Percentiles rank a stretch among this genome's conserved stretches.
Evolutionary conservation across 2,888 invertebrate species (phyloP).

Genomic region (Euclidia mi): DNA sequence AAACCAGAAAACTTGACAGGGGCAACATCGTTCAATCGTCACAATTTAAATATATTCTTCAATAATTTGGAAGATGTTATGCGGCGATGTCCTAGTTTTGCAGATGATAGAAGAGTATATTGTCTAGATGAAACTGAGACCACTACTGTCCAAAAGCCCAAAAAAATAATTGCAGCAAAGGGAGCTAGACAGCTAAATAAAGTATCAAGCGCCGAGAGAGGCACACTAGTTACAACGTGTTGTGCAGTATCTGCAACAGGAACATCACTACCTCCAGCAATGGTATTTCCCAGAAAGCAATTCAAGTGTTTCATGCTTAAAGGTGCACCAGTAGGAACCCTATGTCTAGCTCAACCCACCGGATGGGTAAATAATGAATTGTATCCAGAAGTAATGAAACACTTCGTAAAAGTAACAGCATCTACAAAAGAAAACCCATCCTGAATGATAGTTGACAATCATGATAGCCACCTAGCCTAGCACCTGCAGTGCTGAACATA

Average conservation of each 20-base stretch:
- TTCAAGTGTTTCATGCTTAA: neutral
- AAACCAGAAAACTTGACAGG: constrained; percentile 7
- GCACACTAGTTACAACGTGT: constrained; percentile 5
- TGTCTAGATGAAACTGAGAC: constrained; percentile 3
- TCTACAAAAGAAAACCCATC: constrained; percentile 1
- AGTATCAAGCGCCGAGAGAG: neutral
- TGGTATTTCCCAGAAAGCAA: neutral
- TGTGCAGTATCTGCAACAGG: neutral
- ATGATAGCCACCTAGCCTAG: constrained; percentile 4
- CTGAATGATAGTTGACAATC: constrained; percentile 3
- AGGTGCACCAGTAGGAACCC: neutral
- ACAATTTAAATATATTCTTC: constrained; percentile 14
- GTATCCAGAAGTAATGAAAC: constrained; percentile 4
- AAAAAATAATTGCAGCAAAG: constrained; percentile 14
- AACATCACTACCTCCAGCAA: constrained; percentile 1
- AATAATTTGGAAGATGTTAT: neutral
- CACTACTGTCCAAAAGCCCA: constrained; percentile 17
- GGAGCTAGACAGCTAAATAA: constrained; percentile 9
- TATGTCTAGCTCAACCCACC: neutral
- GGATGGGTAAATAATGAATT: constrained; percentile 6
- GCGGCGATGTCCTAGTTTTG: neutral
- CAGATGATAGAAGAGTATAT: neutral
- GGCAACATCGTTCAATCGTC: constrained; percentile 19
- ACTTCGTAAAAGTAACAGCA: constrained; percentile 3
- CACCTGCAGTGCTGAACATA: neutral